phyloP scores from a whole-genome alignment of 2,113 vertebrate species.

The Psophia crepitans region DNA sequence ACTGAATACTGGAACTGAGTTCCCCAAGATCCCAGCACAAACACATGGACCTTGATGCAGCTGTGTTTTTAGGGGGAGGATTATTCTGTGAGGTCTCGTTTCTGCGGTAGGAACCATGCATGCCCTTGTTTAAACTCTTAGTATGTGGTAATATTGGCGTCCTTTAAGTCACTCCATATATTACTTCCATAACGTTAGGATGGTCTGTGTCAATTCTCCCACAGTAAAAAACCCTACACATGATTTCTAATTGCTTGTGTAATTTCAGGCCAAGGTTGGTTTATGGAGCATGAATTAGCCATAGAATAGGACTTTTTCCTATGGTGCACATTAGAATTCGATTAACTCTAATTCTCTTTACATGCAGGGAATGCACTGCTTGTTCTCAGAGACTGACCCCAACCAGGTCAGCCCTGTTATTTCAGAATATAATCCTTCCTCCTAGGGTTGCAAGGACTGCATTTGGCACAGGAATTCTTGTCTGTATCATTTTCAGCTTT shows the following conservation, averaged over 20 bases:
- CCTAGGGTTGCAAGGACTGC: neutral
- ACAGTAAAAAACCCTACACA: neutral
- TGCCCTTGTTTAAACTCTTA: neutral
- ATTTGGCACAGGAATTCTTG: neutral
- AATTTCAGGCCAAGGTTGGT: neutral
- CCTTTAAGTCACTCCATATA: neutral
- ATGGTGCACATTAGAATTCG: neutral
- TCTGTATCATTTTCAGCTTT: neutral
- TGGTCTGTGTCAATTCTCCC: neutral
- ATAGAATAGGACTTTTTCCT: neutral
- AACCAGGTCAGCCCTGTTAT: neutral
- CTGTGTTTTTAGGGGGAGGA: neutral
- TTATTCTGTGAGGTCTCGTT: neutral
- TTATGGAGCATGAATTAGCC: neutral
- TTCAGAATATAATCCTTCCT: neutral
- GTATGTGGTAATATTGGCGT: neutral
- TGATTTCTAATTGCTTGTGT: neutral
- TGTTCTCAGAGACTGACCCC: neutral
- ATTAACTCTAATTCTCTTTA: neutral
- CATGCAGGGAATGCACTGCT: neutral
- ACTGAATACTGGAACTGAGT: fast-evolving
- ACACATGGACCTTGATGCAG: neutral
- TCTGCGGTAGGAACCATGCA: neutral
- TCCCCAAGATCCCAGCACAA: neutral
- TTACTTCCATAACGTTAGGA: neutral